Base-by-base conservation (phyloP, 2,797 vertebrate genomes). In the Manis javanica region DNA sequence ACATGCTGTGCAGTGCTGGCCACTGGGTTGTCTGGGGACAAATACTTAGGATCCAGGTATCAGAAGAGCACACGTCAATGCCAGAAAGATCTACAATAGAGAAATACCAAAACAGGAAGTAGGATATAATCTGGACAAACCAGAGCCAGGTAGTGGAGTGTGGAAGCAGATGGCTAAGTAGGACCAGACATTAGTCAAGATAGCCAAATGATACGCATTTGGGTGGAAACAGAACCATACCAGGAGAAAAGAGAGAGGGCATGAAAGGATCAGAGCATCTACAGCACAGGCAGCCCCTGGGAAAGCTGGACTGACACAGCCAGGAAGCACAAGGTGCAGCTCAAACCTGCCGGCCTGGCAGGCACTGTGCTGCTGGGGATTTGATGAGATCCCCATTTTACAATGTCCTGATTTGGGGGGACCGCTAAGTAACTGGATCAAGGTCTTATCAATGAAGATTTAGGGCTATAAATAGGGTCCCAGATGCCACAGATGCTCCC, bases 131-230 rank as follows among this genome's bases (percentile, higher is more conserved):
- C n/a, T 51, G 74, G 46, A 72, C 13, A 77, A 74, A 66, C 29
- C 71, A 68, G 51, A 51, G 26, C 49, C 42, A 7, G 49, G 39
- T 91, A 83, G 77, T 9, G 9, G n/a, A 95, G 55, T 42, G 12
- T 23, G 18, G 23, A 64, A 83, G 78, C 66, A 94, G 93, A 90
- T 92, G 84, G 93, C 49, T 93, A 81, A 93, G 37, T 23, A 91
- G 55, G 59, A 68, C 16, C 64, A 94, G 86, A 86, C 29, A 42
- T 84, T 71, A 87, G 89, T 53, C 66, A 94, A 72, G 46, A 42
- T 77, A 79, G 83, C 31, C 21, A 64, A 74, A 46, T 7, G 8
- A 63, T 46, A 51, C 64, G 5, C 15, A 66, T 87, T 78, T 85
- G 69, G 64, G 49, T 86, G 14, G 46, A 92, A 87, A 42, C 7